phyloP scores from a whole-genome alignment of 2,113 vertebrate genomes.

The Pteronura brasiliensis region DNA sequence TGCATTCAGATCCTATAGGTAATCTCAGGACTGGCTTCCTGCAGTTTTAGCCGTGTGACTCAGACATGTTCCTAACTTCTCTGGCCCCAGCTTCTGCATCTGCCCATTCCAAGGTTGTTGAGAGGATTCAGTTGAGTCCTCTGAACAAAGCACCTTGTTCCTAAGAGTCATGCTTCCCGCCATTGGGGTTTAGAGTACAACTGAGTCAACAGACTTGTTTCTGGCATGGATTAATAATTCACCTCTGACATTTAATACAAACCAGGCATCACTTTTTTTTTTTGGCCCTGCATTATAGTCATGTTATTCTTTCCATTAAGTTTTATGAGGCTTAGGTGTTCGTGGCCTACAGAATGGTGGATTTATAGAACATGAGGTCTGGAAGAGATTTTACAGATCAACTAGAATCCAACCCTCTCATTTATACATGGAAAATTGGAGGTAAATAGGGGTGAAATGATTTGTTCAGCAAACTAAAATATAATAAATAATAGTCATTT shows the following conservation, averaged over 20 bases:
- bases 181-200: not conserved
- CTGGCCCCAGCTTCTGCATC: not conserved
- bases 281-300: not conserved
- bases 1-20: not conserved
- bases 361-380: not conserved
- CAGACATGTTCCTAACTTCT: not conserved
- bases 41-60: not conserved
- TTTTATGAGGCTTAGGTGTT: not conserved
- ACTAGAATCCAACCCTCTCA: not conserved
- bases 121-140: not conserved
- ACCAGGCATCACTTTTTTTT: not conserved
- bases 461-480: not conserved
- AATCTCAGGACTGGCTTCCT: not conserved
- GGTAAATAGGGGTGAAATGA: not conserved
- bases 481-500: not conserved
- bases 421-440: not conserved
- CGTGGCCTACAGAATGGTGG: not conserved
- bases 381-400: not conserved
- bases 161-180: not conserved
- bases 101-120: not conserved
- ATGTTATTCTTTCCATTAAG: slow-evolving; percentile 13
- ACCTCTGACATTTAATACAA: slow-evolving; percentile 46
- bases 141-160: not conserved
- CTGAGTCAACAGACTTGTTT: not conserved
- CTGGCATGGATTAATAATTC: slow-evolving; percentile 46